These are phyloP conservation scores for Conus ventricosus DNA, from an alignment of 1,140 invertebrate species.

Conservation along the genomic window DNA sequence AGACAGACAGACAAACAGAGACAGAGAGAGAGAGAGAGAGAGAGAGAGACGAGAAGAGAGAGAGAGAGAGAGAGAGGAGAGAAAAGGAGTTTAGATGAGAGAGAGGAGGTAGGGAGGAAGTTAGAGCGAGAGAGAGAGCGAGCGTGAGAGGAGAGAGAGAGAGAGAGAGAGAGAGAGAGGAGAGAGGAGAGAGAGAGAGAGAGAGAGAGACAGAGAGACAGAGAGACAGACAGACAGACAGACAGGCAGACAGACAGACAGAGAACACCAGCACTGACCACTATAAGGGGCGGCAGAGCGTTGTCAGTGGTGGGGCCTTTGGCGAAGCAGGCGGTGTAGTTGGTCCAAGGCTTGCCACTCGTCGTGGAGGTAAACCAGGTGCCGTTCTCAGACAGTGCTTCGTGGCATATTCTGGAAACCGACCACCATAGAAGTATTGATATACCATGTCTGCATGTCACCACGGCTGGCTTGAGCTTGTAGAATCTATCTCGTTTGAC, in stretches of 20 bases:
- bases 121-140: no score
- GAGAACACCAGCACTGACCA: constrained; percentile 15
- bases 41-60: constrained; percentile 2
- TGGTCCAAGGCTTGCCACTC: constrained; percentile 49
- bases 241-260: neutral
- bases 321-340: constrained; percentile 87
- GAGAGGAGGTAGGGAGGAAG: no score
- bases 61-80: neutral
- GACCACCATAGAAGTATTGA: neutral
- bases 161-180: neutral
- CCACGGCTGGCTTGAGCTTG: neutral
- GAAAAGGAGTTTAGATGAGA: no score
- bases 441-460: neutral
- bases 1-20: no score
- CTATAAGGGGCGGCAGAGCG: neutral
- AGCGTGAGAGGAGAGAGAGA: neutral
- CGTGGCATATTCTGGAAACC: constrained; percentile 48
- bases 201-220: neutral
- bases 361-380: constrained; percentile 47
- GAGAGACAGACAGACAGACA: neutral
- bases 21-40: neutral
- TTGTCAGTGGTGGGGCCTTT: neutral
- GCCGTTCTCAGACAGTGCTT: constrained; percentile 50
- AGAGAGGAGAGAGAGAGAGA: neutral
- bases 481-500: no score